Base-by-base conservation (phyloP, 2,113 vertebrate genomes). In the Rhodinocichla rosea region DNA sequence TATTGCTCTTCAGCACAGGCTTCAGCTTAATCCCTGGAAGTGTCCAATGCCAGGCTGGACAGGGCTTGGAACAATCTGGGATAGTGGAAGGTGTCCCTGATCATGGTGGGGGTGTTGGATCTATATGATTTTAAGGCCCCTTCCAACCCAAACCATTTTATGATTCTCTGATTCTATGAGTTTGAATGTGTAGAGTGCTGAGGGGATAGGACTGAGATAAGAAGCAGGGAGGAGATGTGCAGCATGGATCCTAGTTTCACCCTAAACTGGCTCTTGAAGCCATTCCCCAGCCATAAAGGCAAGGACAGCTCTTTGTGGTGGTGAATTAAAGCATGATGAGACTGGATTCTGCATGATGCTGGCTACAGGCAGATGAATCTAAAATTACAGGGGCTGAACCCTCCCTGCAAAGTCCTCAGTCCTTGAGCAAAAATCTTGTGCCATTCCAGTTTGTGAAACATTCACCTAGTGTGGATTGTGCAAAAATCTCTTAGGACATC, bases 401-500 rank as follows among this genome's bases (percentile, higher is more conserved):
- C 4, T 70, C 47, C n/a, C 40, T 70, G 33, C 75, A 78, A 69
- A 44, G 10, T 14, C 47, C 71, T 35, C 32, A 5, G 32, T 23
- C 22, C 69, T 67, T 67, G 39, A 80, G 71, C 81, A 91, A 93
- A 94, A 69, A 4, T 26, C 56, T 94, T 83, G 50, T 63, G 89
- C 69, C 80, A 56, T 64, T 81, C 24, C 44, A 15, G 32, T 74
- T 83, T 67, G 75, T 83, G 82, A 89, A 74, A 39, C 59, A 13
- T 57, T 87, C 53, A 62, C 63, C 78, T 83, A 26, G 50, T 0
- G 0, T 5, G 12, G 30, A 37, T 96, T 95, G 85, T 74, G 88
- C 85, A 96, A 97, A 95, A 93, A 12, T 39, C 6, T 60, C 63
- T 96, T 96, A 49, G 60, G 90, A 88, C 94, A 96, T 74, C 59